Evolutionary conservation across 1,140 invertebrate species (phyloP).

Genomic region (Cydia amplana): DNA sequence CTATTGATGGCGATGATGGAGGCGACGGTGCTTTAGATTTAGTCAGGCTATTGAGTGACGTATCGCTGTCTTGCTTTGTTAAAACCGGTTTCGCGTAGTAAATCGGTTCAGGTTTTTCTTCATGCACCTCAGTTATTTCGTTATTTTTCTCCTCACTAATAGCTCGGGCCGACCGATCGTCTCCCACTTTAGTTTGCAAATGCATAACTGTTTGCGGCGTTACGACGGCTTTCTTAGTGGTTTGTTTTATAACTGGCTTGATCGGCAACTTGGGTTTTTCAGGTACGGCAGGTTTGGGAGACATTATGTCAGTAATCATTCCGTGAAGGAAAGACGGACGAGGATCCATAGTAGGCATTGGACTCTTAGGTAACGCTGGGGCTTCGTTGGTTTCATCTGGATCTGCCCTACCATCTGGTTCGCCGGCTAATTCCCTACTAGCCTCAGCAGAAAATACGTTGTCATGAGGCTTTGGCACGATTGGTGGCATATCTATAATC

Average conservation of each 20-base stretch:
- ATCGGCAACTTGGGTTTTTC: constrained; percentile 84
- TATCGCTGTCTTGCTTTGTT: constrained; percentile 79
- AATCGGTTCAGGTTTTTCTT: constrained; percentile 63
- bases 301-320: constrained; percentile 73
- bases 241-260: constrained; percentile 81
- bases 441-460: constrained; percentile 79
- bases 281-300: constrained; percentile 70
- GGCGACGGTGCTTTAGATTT: constrained; percentile 84
- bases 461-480: constrained; percentile 68
- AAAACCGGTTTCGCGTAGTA: constrained; percentile 73
- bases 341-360: constrained; percentile 82
- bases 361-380: constrained; percentile 83
- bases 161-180: constrained; percentile 52
- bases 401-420: constrained; percentile 89
- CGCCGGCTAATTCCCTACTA: constrained; percentile 87
- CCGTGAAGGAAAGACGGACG: constrained; percentile 86
- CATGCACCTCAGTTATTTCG: constrained; percentile 59
- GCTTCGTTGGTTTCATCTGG: constrained; percentile 85
- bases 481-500: constrained; percentile 74
- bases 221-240: constrained; percentile 62
- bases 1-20: constrained; percentile 76
- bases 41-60: constrained; percentile 71
- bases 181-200: constrained; percentile 64
- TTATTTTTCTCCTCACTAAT: constrained; percentile 61
- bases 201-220: constrained; percentile 77